phyloP scores from a whole-genome alignment of 2,888 invertebrate genomes.

The Colletes collaris region DNA sequence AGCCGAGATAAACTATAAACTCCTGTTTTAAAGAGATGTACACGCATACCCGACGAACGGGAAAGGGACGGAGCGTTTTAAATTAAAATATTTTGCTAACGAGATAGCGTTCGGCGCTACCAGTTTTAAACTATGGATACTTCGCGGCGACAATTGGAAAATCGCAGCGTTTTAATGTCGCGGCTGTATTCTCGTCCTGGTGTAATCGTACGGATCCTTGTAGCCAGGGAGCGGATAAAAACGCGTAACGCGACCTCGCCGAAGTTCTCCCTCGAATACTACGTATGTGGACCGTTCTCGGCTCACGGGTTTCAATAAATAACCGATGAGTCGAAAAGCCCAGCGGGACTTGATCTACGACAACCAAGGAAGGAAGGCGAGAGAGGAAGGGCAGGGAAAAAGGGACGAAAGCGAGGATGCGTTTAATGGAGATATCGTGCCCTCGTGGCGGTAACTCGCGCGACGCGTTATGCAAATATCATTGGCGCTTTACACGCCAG shows the following conservation, averaged over 20 bases:
- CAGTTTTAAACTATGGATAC: no score
- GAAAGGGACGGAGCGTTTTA: no score
- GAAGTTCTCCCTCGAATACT: conserved; percentile 11
- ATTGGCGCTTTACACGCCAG: conserved; percentile 76
- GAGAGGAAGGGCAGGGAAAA: conserved; percentile 18
- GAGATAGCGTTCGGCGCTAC: no score
- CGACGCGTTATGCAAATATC: conserved; percentile 80
- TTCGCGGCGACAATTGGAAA: no score
- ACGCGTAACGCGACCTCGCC: not conserved
- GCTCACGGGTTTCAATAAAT: conserved; percentile 71
- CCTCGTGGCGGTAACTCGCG: conserved; percentile 68
- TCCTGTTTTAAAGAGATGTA: no score
- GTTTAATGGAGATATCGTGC: conserved; percentile 79
- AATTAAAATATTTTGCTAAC: no score
- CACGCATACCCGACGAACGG: no score
- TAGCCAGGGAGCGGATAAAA: not conserved
- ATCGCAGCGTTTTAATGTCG: no score
- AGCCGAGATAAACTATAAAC: no score
- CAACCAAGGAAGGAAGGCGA: conserved; percentile 54
- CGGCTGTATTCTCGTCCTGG: no score
- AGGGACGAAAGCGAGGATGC: conserved; percentile 47
- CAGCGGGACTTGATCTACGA: conserved; percentile 75
- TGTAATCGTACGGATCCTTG: no score
- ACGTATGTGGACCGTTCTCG: conserved; percentile 11
- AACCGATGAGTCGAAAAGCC: conserved; percentile 68